Conservation (phyloP, 2,113 vertebrate species). For the Azemiops feae region DNA sequence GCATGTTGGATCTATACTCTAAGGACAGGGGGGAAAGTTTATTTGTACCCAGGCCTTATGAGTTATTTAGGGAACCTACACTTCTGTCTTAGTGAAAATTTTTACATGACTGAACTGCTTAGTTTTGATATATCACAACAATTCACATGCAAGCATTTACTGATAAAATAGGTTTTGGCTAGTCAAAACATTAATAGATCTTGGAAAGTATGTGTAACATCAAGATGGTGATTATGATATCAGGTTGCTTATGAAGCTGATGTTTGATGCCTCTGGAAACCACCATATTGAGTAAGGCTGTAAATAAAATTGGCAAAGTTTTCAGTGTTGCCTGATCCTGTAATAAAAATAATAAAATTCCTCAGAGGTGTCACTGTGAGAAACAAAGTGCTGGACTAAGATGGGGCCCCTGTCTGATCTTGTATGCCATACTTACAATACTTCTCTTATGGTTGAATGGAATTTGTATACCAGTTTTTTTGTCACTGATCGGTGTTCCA, state of each 20-base stretch:
- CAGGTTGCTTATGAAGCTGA: background rate
- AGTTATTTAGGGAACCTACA: background rate
- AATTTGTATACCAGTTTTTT: background rate
- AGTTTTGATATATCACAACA: background rate
- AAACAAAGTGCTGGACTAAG: background rate
- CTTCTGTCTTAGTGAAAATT: background rate
- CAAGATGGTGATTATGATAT: background rate
- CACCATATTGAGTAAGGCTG: background rate
- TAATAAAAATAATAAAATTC: background rate
- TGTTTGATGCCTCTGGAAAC: background rate
- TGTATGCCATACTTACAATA: background rate
- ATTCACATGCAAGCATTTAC: background rate
- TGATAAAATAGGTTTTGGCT: background rate
- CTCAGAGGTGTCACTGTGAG: background rate
- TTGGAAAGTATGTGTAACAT: background rate
- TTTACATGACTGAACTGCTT: background rate
- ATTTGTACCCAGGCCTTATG: background rate
- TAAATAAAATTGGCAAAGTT: background rate
- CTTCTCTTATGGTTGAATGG: background rate
- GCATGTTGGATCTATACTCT: background rate
- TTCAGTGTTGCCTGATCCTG: background rate
- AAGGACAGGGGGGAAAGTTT: too few relatives aligned
- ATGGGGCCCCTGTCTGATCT: background rate
- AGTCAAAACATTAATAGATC: background rate
- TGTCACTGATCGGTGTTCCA: background rate